phyloP scores from a whole-genome alignment of 2,113 vertebrate species.

The Acinonyx jubatus region DNA sequence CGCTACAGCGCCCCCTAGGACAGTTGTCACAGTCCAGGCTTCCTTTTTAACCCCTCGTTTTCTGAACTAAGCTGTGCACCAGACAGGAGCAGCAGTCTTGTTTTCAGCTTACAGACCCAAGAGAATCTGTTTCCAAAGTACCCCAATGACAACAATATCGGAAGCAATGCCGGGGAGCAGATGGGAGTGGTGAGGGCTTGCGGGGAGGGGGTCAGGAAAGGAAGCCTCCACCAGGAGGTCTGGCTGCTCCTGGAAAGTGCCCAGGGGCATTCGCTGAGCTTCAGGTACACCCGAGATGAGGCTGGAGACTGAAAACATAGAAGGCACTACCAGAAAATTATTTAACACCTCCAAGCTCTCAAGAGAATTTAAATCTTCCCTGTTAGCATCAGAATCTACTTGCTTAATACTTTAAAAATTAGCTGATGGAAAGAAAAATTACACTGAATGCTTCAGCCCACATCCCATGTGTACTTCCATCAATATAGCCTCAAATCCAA shows the following conservation, averaged over 20 bases:
- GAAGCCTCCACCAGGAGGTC: neutral
- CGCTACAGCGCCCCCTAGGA: slow-evolving; percentile 86
- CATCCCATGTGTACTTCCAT: neutral
- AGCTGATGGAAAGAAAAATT: slow-evolving; percentile 46
- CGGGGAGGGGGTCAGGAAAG: neutral
- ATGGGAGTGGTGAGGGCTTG: neutral
- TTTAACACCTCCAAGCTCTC: slow-evolving; percentile 44
- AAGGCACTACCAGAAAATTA: slow-evolving; percentile 38
- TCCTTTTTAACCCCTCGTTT: slow-evolving; percentile 76
- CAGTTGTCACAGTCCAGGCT: slow-evolving; percentile 73
- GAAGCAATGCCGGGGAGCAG: neutral
- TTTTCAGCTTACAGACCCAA: slow-evolving; percentile 40
- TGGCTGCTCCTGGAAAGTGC: neutral
- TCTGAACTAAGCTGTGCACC: slow-evolving; percentile 41
- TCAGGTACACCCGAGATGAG: slow-evolving; percentile 20
- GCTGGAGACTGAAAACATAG: neutral
- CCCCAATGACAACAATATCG: neutral
- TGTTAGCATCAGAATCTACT: slow-evolving; percentile 21
- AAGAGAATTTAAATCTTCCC: slow-evolving; percentile 41
- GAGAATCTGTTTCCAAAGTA: slow-evolving; percentile 54
- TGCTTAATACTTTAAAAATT: slow-evolving; percentile 41
- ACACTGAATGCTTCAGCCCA: neutral
- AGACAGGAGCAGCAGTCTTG: slow-evolving; percentile 47
- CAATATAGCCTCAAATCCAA: neutral
- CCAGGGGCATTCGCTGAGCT: slow-evolving; percentile 44